Evolutionary conservation across 2,888 invertebrate genomes (phyloP).

Genomic region (Leucozona laternaria): DNA sequence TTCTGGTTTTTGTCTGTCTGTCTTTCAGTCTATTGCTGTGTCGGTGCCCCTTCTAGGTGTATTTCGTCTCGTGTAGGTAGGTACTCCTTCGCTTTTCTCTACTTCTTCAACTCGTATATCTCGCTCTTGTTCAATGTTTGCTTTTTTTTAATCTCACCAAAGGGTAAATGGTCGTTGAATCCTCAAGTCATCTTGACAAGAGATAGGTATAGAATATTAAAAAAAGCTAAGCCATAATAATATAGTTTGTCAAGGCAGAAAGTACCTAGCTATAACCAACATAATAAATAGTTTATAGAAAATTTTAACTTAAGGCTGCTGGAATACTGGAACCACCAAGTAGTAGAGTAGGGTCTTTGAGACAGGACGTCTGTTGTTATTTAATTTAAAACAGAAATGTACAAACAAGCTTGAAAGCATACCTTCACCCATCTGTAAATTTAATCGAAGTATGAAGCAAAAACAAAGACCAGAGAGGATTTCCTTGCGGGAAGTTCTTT

Average conservation of each 20-base stretch:
- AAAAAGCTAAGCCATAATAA: not conserved
- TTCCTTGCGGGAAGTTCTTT: not conserved
- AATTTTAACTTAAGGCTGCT: not conserved
- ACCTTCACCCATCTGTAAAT: not conserved
- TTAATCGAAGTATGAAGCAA: not conserved
- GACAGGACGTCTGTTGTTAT: not conserved
- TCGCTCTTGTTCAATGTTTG: not conserved
- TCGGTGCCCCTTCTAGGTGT: not conserved
- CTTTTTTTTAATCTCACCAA: not conserved
- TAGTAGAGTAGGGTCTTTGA: not conserved
- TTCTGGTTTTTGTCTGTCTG: not conserved
- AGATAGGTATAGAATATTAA: not conserved
- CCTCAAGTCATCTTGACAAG: slow-evolving; percentile 2
- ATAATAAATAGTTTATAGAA: too few relatives aligned
- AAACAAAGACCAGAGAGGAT: not conserved
- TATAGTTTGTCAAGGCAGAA: not conserved
- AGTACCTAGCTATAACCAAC: not conserved
- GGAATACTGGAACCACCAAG: not conserved
- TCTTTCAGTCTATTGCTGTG: not conserved
- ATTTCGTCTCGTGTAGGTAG: not conserved
- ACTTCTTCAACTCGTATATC: slow-evolving; percentile 1
- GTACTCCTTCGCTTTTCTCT: not conserved
- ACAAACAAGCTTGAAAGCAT: not conserved
- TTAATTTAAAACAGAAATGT: not conserved
- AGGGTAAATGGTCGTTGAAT: slow-evolving; percentile 12